phyloP scores from a whole-genome alignment of 2,888 invertebrate genomes.

The Sphinx pinastri region DNA sequence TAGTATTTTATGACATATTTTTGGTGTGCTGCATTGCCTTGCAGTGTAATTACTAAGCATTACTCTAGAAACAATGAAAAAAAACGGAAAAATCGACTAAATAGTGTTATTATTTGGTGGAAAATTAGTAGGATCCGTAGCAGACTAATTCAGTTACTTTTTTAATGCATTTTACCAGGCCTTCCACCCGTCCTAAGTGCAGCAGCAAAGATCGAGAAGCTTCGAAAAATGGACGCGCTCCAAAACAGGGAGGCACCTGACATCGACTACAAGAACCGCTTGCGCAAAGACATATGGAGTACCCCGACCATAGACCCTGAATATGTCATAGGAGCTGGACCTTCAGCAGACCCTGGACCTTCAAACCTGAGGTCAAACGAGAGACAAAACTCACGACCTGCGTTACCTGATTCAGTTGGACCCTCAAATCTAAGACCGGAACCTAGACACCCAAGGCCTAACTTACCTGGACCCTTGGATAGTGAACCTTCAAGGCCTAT shows the following conservation, averaged over 20 bases:
- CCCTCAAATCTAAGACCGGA: no score
- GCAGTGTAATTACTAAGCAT: no score
- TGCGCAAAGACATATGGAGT: constrained; percentile 48
- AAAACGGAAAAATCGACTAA: no score
- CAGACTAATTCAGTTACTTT: no score
- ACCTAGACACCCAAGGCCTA: no score
- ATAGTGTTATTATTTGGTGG: no score
- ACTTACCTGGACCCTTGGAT: not conserved
- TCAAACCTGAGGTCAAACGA: not conserved
- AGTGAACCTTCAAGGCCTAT: not conserved
- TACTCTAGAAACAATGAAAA: no score
- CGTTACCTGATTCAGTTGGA: no score
- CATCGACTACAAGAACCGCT: constrained; percentile 45
- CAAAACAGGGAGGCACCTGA: constrained; percentile 55
- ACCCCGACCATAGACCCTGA: constrained; percentile 31
- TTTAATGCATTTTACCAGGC: constrained; percentile 46
- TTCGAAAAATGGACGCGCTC: constrained; percentile 74
- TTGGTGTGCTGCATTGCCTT: no score
- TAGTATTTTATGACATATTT: no score
- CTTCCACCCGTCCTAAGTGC: constrained; percentile 71
- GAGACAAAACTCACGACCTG: no score
- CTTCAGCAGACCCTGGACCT: not conserved
- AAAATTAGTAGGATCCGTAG: no score
- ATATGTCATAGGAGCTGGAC: constrained; percentile 25
- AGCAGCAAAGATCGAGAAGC: constrained; percentile 74